Evolutionary conservation across 2,888 invertebrate genomes (phyloP), one percentile per base, ranked within the genome.

Genomic region (Scaptomyza reducta): DNA sequence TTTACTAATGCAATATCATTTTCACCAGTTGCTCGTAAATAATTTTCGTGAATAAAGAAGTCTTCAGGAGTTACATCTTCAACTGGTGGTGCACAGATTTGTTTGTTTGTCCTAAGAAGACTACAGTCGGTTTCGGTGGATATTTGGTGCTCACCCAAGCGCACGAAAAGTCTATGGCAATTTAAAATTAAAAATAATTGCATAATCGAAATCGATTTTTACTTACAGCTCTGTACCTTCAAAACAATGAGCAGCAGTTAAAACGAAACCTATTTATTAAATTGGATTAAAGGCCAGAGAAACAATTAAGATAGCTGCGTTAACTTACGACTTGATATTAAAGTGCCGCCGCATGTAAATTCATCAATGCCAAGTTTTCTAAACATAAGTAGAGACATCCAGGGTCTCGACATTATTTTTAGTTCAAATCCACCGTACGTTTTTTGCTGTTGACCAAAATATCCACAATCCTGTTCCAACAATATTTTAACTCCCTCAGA

Each of bases 221-320:
- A 72, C 73, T 65, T 38, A 74, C 73, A 60, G n/a, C 0, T 25
- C 0, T 3, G 7, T 10, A 6, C 10, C 1, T 3, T 1, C 1
- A 13, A 73, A 40, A 11, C 74, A 74, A 46, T 74, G 73, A 0
- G 74, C 74, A 11, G 74, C 74, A 2, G 73, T 74, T n/a, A 74
- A 25, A 6, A 74, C 49, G 33, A 46, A 70, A 1, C 60, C 73
- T 74, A 2, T 11, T 0, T 38, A 35, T 38, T 6, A 7, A 1
- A 25, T 29, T 54, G 0, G 11, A 16, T 29, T 27, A 7, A 33
- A 5, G 9, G 10, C 6, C 10, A 31, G 10, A 33, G 6, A 6
- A 6, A 14, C 11, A 14, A 10, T 14, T 3, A 10, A 45, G 7
- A 10, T 16, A 25, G 2, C 7, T 22, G 7, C 1, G 3, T 13